A percentile compares a stretch with the other conserved stretches of the same genome.
Conservation (phyloP, 1,140 invertebrate genomes). For the Monochamus saltuarius region DNA sequence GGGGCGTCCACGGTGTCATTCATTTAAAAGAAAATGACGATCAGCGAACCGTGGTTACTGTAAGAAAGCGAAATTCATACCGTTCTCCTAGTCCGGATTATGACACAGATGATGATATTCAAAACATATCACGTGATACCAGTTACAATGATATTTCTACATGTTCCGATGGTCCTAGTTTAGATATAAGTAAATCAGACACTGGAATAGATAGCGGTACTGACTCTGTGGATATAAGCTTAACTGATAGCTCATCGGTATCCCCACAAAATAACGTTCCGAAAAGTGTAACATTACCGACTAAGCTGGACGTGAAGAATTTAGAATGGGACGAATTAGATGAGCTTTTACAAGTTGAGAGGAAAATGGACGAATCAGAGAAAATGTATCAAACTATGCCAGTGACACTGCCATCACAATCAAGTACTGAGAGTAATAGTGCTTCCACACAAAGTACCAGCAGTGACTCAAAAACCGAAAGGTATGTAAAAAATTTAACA, state of each 20-base stretch:
- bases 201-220: constrained; percentile 42
- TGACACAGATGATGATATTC: constrained; percentile 48
- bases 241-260: constrained; percentile 30
- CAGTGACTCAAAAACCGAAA: constrained; percentile 32
- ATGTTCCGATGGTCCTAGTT: constrained; percentile 34
- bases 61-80: constrained; percentile 69
- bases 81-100: constrained; percentile 50
- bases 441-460: constrained; percentile 29
- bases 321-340: constrained; percentile 72
- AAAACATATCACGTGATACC: constrained; percentile 46
- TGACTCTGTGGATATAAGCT: constrained; percentile 37
- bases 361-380: constrained; percentile 63
- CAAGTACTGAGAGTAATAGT: constrained; percentile 51
- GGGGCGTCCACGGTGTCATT: constrained; percentile 82
- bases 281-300: constrained; percentile 64
- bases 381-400: constrained; percentile 75
- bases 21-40: constrained; percentile 87
- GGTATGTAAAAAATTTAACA: constrained; percentile 13
- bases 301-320: constrained; percentile 67
- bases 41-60: constrained; percentile 71
- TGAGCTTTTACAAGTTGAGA: constrained; percentile 68
- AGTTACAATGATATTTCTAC: constrained; percentile 47
- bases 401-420: constrained; percentile 61
- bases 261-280: constrained; percentile 41
- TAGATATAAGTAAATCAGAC: constrained; percentile 5